These are phyloP conservation scores for Campaea margaritaria DNA, from an alignment of 2,888 invertebrate genomes.

Conservation along the genomic window DNA sequence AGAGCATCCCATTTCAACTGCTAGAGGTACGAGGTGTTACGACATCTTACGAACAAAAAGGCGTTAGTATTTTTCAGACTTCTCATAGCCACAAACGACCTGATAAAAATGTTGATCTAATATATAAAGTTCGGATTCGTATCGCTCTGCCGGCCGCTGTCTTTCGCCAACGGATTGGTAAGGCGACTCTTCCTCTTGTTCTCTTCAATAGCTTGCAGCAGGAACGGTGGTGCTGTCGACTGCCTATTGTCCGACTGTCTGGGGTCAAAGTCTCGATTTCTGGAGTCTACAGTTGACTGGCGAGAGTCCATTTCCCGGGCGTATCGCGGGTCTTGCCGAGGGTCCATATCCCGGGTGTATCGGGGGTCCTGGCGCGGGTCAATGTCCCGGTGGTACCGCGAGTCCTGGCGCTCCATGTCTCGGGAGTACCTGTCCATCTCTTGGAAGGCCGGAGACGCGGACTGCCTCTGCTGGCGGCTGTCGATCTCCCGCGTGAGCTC, in stretches of 20 bases:
- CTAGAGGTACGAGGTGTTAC: constrained; percentile 1
- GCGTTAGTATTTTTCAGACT: neutral
- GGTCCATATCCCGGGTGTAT: constrained; percentile 1
- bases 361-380: constrained; percentile 6
- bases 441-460: constrained; percentile 23
- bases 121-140: constrained; percentile 80
- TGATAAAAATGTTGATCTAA: constrained; percentile 39
- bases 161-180: constrained; percentile 59
- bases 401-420: neutral
- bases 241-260: too few species aligned
- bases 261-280: too few species aligned
- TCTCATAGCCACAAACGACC: neutral
- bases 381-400: constrained; percentile 1
- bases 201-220: constrained; percentile 75
- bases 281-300: too few species aligned
- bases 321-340: constrained; percentile 2
- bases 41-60: neutral
- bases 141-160: constrained; percentile 66
- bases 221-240: constrained; percentile 68
- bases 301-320: constrained; percentile 19
- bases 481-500: constrained; percentile 73
- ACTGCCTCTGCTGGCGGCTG: constrained; percentile 58
- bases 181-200: constrained; percentile 66
- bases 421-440: constrained; percentile 13
- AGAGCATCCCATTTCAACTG: neutral